Evolutionary conservation across 2,113 vertebrate species (phyloP).

Genomic region (Pipa parva): DNA sequence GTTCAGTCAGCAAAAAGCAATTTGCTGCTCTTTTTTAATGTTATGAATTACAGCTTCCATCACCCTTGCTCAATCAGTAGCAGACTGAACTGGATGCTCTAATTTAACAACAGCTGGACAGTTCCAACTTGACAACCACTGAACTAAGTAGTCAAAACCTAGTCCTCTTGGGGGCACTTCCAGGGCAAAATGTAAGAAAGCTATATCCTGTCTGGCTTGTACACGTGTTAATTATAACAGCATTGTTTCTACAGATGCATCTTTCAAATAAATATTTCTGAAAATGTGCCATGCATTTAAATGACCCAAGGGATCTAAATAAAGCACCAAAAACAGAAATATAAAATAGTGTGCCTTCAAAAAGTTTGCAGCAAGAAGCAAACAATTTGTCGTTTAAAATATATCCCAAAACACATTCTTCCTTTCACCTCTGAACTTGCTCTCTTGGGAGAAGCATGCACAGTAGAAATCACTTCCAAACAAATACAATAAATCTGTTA

Average conservation of each 20-base stretch:
- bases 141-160: neutral
- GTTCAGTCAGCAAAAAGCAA: neutral
- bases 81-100: no score
- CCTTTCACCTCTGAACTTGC: no score
- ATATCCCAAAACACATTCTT: no score
- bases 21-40: neutral
- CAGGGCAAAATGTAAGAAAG: neutral
- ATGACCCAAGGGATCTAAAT: neutral
- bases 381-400: no score
- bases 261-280: neutral
- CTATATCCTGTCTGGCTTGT: neutral
- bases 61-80: neutral
- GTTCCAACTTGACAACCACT: neutral
- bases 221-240: neutral
- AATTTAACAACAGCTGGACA: neutral
- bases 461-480: no score
- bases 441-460: no score
- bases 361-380: no score
- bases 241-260: no score
- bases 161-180: neutral
- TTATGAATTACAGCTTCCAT: neutral
- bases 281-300: neutral
- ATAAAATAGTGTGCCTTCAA: no score
- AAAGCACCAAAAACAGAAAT: neutral
- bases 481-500: no score